phyloP scores from a whole-genome alignment of 1,140 invertebrate species.

The Euglossa dilemma region DNA sequence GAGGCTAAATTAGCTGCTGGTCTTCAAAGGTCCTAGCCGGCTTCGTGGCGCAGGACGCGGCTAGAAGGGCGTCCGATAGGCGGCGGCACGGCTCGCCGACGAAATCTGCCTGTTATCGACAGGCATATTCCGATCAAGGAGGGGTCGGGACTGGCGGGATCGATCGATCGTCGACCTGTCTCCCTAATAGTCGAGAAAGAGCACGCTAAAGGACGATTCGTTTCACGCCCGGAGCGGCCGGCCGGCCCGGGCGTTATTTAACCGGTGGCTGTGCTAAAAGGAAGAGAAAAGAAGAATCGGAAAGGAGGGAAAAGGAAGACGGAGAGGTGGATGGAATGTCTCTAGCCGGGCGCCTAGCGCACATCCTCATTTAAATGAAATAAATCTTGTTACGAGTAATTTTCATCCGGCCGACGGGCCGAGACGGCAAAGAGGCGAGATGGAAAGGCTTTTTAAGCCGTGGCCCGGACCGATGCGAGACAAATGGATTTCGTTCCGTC shows the following conservation, averaged over 20 bases:
- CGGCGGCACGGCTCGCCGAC: not conserved
- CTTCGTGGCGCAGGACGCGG: not conserved
- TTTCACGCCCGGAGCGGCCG: conserved; percentile 43
- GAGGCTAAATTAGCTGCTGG: not conserved
- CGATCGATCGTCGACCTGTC: conserved; percentile 52
- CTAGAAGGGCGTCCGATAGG: conserved; percentile 7
- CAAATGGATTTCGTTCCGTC: conserved; percentile 75
- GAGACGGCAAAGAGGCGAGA: conserved; percentile 64
- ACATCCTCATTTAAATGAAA: conserved; percentile 80
- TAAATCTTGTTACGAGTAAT: conserved; percentile 79
- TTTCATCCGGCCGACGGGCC: conserved; percentile 66
- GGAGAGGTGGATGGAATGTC: conserved; percentile 42
- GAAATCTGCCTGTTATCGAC: conserved; percentile 46
- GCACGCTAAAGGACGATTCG: conserved; percentile 51
- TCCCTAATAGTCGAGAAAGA: conserved; percentile 37
- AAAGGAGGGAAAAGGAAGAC: conserved; percentile 26
- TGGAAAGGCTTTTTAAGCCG: conserved; percentile 68
- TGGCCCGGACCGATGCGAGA: conserved; percentile 62
- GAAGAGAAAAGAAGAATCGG: not conserved
- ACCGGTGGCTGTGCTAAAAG: conserved; percentile 16
- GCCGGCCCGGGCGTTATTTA: conserved; percentile 37
- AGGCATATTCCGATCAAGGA: conserved; percentile 25
- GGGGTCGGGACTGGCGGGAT: not conserved
- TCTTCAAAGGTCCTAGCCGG: not conserved
- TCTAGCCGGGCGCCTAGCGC: conserved; percentile 68